Percentiles rank a stretch among this genome's conserved stretches.
These are phyloP conservation scores for Sarcophaga bullata DNA, from an alignment of 1,140 invertebrate species.

Conservation along the genomic window DNA sequence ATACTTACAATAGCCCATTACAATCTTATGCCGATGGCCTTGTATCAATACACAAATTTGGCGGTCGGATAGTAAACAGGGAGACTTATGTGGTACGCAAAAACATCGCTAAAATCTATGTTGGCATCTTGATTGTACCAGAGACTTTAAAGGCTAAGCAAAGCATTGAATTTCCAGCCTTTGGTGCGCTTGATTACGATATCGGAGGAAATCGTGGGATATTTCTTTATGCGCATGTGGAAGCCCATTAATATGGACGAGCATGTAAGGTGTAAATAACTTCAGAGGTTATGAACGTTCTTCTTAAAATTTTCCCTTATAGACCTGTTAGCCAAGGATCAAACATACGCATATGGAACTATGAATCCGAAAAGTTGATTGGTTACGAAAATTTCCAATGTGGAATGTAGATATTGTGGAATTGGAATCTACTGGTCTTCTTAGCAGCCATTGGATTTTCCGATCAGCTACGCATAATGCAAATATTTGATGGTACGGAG, in stretches of 20 bases:
- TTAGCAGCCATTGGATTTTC: constrained; percentile 90
- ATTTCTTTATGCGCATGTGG: constrained; percentile 87
- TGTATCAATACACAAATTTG: constrained; percentile 69
- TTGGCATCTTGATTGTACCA: constrained; percentile 68
- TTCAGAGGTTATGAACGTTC: not conserved
- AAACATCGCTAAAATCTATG: constrained; percentile 72
- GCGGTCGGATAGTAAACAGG: constrained; percentile 67
- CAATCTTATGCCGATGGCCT: constrained; percentile 56
- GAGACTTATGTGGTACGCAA: constrained; percentile 71
- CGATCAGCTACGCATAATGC: constrained; percentile 87
- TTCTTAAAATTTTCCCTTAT: not conserved
- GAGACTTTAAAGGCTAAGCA: constrained; percentile 64
- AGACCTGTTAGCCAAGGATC: constrained; percentile 70
- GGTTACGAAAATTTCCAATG: constrained; percentile 84
- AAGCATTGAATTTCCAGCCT: constrained; percentile 65
- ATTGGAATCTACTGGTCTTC: constrained; percentile 84
- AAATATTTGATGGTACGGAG: constrained; percentile 88
- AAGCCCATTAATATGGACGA: constrained; percentile 90
- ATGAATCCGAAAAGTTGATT: constrained; percentile 81
- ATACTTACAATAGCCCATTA: constrained; percentile 68
- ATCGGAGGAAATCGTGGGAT: constrained; percentile 78
- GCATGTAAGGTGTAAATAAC: constrained; percentile 70
- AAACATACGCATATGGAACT: constrained; percentile 90
- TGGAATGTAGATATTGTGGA: constrained; percentile 82
- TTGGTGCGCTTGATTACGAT: constrained; percentile 82